These are phyloP conservation scores for Meteorus colon DNA, from an alignment of 2,888 invertebrate genomes.

Conservation along the genomic window DNA sequence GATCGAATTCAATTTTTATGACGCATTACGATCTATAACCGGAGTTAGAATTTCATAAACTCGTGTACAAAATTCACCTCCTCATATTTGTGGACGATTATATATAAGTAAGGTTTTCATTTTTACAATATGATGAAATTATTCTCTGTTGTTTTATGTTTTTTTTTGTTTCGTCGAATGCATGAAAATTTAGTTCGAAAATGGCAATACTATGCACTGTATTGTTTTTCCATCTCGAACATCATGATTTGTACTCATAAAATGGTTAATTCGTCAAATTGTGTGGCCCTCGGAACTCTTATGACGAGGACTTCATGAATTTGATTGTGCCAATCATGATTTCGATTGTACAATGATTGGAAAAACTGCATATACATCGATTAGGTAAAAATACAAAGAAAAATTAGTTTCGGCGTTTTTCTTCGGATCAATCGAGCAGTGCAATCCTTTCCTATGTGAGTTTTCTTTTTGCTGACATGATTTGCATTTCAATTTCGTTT, in stretches of 20 bases:
- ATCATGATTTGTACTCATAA: background rate
- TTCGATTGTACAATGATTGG: constrained; percentile 13
- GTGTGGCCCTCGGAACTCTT: background rate
- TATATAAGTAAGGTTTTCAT: background rate
- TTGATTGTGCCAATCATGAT: constrained; percentile 29
- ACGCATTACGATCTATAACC: background rate
- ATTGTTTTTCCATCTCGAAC: constrained; percentile 11
- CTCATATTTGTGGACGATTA: background rate
- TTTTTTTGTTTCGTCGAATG: background rate
- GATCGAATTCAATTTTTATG: background rate
- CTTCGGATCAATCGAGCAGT: background rate
- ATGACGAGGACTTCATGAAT: background rate
- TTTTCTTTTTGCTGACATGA: background rate
- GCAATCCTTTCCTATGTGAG: constrained; percentile 20
- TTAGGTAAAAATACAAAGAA: background rate
- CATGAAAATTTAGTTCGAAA: background rate
- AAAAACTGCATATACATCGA: background rate
- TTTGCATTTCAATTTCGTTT: constrained; percentile 19
- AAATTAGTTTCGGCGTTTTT: background rate
- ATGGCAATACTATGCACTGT: constrained; percentile 8
- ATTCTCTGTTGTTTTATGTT: constrained; percentile 22
- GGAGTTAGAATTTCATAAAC: constrained; percentile 1
- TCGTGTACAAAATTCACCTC: constrained; percentile 21
- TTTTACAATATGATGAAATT: constrained; percentile 8
- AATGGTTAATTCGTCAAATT: background rate